A percentile compares a stretch with the other conserved stretches of the same genome.
phyloP scores from a whole-genome alignment of 2,797 vertebrate genomes.

The Clarias platycephalus region DNA sequence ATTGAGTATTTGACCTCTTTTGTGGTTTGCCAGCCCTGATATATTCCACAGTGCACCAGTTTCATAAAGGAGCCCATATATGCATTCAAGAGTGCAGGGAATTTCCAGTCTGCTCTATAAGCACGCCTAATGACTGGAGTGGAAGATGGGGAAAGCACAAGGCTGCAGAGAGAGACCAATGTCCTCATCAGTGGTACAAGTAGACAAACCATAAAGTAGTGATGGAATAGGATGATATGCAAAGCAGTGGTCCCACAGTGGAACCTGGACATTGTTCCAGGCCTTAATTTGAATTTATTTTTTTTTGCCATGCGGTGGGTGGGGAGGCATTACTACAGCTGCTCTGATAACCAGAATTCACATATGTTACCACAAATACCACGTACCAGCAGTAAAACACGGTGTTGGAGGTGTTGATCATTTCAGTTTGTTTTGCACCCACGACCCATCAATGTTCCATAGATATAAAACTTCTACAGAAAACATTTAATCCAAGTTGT shows the following conservation, averaged over 20 bases:
- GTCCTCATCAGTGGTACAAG: neutral
- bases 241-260: neutral
- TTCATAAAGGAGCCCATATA: neutral
- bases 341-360: neutral
- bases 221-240: neutral
- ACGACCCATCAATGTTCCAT: too few species aligned
- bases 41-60: neutral
- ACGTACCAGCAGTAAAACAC: neutral
- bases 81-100: neutral
- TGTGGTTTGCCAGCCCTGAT: neutral
- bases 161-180: neutral
- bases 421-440: neutral
- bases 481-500: neutral
- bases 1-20: neutral
- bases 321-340: neutral
- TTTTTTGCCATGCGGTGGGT: neutral
- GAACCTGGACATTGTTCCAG: neutral
- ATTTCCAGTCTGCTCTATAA: neutral
- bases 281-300: neutral
- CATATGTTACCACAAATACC: neutral
- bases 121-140: neutral
- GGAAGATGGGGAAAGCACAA: neutral
- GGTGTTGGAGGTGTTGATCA: neutral
- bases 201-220: neutral
- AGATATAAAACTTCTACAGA: neutral